Base-by-base conservation (phyloP, 2,888 invertebrate species). In the Alentia gelatinosa region DNA sequence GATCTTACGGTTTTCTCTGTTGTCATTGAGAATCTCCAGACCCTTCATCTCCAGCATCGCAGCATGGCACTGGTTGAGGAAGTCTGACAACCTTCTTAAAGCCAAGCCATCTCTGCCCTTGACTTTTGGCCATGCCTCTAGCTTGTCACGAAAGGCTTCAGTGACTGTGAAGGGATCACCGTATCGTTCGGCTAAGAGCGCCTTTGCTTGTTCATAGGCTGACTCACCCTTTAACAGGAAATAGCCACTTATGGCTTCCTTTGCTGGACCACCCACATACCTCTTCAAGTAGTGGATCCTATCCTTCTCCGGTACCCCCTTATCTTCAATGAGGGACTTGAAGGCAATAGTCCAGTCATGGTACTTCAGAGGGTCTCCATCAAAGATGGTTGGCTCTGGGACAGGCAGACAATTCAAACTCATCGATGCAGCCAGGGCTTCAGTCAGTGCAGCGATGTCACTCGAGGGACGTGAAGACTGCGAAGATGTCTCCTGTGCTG, bases 101-200 rank as follows among this genome's bases (percentile, higher is more conserved):
- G n/a, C n/a, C n/a, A n/a, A n/a, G n/a, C n/a, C n/a, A n/a, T n/a
- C n/a, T n/a, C n/a, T n/a, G n/a, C n/a, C n/a, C n/a, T 63, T 37
- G 12, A 91, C 68, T 35, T 90, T 90, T 5, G 93, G 92, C 93
- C 93, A 93, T 26, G 26, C 56, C 35, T 93, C 92, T 15, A 93
- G 74, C 37, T 92, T 92, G 50, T 92, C 91, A 47, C 91, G 89
- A 47, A 91, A 93, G 1, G 93, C 92, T 79, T 91, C 90, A 0
- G 90, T 83, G 23, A 93, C 75, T 0, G 90, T 35, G 74, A 92
- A 93, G 37, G 91, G 92, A 39, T 92, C 88, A 5, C 93, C 92
- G 86, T 83, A 93, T 26, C 93, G 56, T 56, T 92, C 84, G 15
- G 92, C 91, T 15, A 93, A 68, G 35, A 91, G 23, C 23, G 74